Conservation (phyloP, 2,888 invertebrate species). For the Nineta flava region DNA sequence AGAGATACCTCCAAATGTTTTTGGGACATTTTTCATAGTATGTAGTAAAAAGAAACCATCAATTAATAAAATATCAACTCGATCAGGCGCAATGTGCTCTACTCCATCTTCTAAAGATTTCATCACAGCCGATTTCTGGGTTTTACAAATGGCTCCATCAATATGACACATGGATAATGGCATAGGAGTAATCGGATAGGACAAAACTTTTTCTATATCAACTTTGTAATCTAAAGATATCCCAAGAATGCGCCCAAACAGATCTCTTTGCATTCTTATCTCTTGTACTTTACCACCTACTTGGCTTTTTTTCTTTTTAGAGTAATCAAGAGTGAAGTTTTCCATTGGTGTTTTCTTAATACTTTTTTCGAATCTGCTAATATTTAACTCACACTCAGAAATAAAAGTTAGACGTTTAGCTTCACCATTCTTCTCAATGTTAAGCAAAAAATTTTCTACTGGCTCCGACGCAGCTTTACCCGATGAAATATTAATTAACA, state of each 20-base stretch:
- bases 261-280: conserved; percentile 13
- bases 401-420: conserved; percentile 14
- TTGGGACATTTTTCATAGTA: conserved; percentile 17
- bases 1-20: conserved; percentile 18
- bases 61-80: conserved; percentile 16
- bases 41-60: conserved; percentile 21
- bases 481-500: too few relatives aligned
- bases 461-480: conserved; percentile 4
- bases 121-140: conserved; percentile 15
- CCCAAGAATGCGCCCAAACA: conserved; percentile 9
- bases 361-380: conserved; percentile 14
- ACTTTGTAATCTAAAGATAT: conserved; percentile 13
- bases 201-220: conserved; percentile 14
- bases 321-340: conserved; percentile 13
- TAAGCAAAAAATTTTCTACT: conserved; percentile 8
- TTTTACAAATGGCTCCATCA: conserved; percentile 17
- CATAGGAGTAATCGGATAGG: conserved; percentile 18
- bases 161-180: conserved; percentile 18
- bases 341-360: conserved; percentile 11
- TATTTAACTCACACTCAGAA: conserved; percentile 14
- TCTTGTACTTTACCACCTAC: conserved; percentile 16
- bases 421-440: conserved; percentile 11
- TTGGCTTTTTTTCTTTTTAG: conserved; percentile 11
- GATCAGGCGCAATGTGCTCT: conserved; percentile 9
- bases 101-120: conserved; percentile 13